Base-by-base conservation (phyloP, 1,140 invertebrate species). In the Acromyrmex heyeri region DNA sequence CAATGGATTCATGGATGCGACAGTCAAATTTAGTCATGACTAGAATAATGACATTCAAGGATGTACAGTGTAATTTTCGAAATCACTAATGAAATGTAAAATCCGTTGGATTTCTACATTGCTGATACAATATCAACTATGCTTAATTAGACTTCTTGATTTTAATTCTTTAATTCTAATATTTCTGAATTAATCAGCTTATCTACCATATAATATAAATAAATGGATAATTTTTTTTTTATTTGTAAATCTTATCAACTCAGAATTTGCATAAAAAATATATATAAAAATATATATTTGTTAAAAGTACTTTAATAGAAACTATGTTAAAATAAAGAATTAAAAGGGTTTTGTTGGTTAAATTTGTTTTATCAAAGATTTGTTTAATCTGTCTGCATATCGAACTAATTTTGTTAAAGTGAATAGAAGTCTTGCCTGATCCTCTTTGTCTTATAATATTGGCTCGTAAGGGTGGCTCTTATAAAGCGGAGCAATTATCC, bases 401-500 rank as follows among this genome's bases (percentile, higher is more conserved):
- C 62, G 59, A 69, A 69, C 27, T 61, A 69, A 87, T 87, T 75
- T 85, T 70, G 67, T 6, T 62, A 48, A 86, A 30, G 77, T 75
- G 72, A 88, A 79, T 57, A 72, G 53, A 76, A 72, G 83, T 77
- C 70, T 59, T 21, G n/a, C 55, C 8, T 53, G 77, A 87, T 89
- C 81, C 75, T 86, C 78, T 87, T 89, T 78, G 85, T 77, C 91
- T 91, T 88, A 87, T 92, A 44, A 92, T 88, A 91, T 92, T 91
- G 91, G 90, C 87, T 86, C 73, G 88, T 86, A 87, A 87, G 90
- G 77, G 88, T 76, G 86, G 85, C 85, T 87, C 91, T 92, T 92
- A 92, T 92, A 92, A 92, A 92, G 91, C 91, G 87, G 65, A 90
- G 91, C 92, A 93, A 93, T 93, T 93, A 93, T 93, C 88, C 87